Conservation (phyloP, 2,797 vertebrate genomes). For the Odontamblyopus rebecca region DNA sequence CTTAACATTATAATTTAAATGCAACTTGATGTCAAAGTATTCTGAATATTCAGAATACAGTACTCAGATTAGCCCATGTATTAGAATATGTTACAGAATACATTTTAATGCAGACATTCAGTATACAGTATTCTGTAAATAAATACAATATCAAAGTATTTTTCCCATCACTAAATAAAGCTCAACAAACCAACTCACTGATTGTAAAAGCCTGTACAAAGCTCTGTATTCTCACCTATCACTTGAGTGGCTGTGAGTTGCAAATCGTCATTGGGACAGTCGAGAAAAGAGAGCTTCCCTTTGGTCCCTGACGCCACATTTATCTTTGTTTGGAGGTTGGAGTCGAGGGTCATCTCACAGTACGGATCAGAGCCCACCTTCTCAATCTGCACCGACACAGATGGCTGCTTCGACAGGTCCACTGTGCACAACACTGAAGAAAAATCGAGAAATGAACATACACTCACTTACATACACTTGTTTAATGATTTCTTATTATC, state of each 20-base stretch:
- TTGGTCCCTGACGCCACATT: slow-evolving; percentile 55
- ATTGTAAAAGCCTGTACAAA: background rate
- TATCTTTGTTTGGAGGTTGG: slow-evolving; percentile 59
- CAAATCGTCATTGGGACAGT: slow-evolving; percentile 73
- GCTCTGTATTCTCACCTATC: slow-evolving; percentile 59
- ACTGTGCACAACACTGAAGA: slow-evolving; percentile 68
- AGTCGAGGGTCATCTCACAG: slow-evolving; percentile 74
- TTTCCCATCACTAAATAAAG: too few relatives aligned
- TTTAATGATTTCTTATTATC: background rate
- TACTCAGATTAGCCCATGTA: too few relatives aligned
- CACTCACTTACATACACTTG: background rate
- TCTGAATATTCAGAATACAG: too few relatives aligned
- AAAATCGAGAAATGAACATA: slow-evolving; percentile 1
- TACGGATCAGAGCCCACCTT: slow-evolving; percentile 60
- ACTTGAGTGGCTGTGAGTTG: slow-evolving; percentile 64
- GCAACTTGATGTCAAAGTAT: too few relatives aligned
- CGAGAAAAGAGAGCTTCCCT: slow-evolving; percentile 72
- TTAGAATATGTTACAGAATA: too few relatives aligned
- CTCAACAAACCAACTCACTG: too few relatives aligned
- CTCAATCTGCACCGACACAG: slow-evolving; percentile 67
- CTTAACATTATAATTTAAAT: too few relatives aligned
- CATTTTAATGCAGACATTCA: too few relatives aligned
- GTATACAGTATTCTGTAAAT: too few relatives aligned
- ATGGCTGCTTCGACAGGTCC: slow-evolving; percentile 58
- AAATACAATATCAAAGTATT: too few relatives aligned